Base-by-base conservation (phyloP, 2,797 vertebrate genomes). In the Rhinatrema bivittatum region DNA sequence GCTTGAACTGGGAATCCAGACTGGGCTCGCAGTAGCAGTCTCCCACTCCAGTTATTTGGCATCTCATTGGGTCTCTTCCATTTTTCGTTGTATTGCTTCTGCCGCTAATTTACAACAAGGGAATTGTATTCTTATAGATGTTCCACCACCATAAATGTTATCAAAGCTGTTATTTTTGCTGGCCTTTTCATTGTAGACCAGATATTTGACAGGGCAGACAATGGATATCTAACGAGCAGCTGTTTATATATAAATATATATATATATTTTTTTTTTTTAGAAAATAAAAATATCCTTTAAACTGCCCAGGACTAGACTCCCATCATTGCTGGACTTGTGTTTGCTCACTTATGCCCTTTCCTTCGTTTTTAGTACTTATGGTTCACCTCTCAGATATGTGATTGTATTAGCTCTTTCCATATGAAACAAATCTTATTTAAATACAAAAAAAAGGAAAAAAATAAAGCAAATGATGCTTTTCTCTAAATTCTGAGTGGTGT, bases 351-450 rank as follows among this genome's bases (percentile, higher is more conserved):
- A 37, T 7, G 39, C 59, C 60, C 70, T 55, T 50, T 48, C 54
- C 62, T 65, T 75, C 50, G 21, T 57, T 85, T 78, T 85, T 84
- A 60, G 74, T 81, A 79, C 79, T 76, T 90, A 81, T 85, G 87
- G 84, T 91, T 87, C 85, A 88, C 83, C 84, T 90, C 88, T 91
- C 86, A 91, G 85, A 89, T 90, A 86, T 88, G 88, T 92, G 88
- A 86, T 87, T 86, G 87, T 91, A 90, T 82, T 82, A 84, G 82
- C 86, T 89, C 88, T 87, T 89, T 82, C 76, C 82, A 83, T 91
- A 88, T 82, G 87, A 79, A 89, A 91, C 76, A 91, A 82, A 82
- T 80, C 86, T 90, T 88, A 89, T 91, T 91, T 87, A 91, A 88
- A 84, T 79, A 57, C 67, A 60, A 65, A 59, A 86, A 74, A 72